A percentile compares a stretch with the other conserved stretches of the same genome.
phyloP scores from a whole-genome alignment of 2,888 invertebrate species.

The Nemurella pictetii region DNA sequence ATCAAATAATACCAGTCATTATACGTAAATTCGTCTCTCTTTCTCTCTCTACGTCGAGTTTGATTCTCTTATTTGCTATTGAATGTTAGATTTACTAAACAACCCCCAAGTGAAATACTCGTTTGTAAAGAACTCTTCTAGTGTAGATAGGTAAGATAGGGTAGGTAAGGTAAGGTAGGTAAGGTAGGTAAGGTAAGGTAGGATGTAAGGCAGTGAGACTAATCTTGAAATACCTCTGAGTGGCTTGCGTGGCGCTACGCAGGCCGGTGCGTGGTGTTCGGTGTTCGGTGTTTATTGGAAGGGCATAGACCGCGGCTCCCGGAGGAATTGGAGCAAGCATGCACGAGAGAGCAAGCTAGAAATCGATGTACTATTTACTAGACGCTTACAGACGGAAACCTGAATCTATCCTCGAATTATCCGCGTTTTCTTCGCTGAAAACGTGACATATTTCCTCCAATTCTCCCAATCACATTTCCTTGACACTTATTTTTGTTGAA shows the following conservation, averaged over 20 bases:
- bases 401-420: not conserved
- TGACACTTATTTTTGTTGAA: not conserved
- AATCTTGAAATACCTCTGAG: constrained; percentile 3
- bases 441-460: not conserved
- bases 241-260: not conserved
- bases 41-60: not conserved
- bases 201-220: not conserved
- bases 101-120: constrained; percentile 7
- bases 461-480: not conserved
- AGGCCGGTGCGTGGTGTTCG: not conserved
- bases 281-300: not conserved
- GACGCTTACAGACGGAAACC: not conserved
- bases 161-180: too few relatives aligned
- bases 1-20: constrained; percentile 10
- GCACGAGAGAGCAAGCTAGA: not conserved
- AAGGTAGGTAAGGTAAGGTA: too few relatives aligned
- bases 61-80: not conserved
- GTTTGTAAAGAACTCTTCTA: not conserved
- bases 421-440: not conserved
- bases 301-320: not conserved
- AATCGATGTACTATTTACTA: not conserved
- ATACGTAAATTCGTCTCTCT: constrained; percentile 4
- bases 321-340: not conserved
- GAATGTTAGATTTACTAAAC: not conserved
- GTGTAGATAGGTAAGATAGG: not conserved